Base-by-base conservation (phyloP, 30 jellyfish, hydroid and myxozoan genomes). In the Hydractinia symbiolongicarpus region DNA sequence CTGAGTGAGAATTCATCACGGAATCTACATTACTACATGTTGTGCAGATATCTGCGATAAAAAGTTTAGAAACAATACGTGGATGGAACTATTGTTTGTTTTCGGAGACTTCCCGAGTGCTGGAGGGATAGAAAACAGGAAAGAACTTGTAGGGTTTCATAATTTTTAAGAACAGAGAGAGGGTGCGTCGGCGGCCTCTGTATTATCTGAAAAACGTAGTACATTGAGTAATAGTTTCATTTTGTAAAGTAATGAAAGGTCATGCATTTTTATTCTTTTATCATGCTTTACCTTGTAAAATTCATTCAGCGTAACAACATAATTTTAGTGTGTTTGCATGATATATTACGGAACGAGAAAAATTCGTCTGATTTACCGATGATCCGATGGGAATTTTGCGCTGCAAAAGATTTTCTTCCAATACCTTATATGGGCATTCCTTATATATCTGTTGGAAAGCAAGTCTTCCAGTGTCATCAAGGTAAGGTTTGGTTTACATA, bases 401-500 rank as follows among this genome's bases (percentile, higher is more conserved):
- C 85, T 5, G 85, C 85, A 7, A 77, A 77, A 77, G 85, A 77
- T 77, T 77, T 77, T 54, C 81, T 77, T 52, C 85, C 85, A 8
- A 77, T 77, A 9, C 85, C 85, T 9, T 77, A 54, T 50, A 77
- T 77, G 85, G 85, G 85, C 15, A 77, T 77, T 52, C 85, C 85
- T 16, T 77, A 77, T 56, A 77, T 77, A 11, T 54, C 79, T 4
- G 55, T 77, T 60, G 85, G 85, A 6, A 77, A 77, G 60, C 85
- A 77, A 55, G 85, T 77, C 54, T 77, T 77, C 79, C 85, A 77
- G 85, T 77, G 85, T 30, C 85, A 77, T 61, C 85, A 77, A 77
- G 85, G 85, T 77, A 52, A 9, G 73, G 6, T 19, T 21, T 72
- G 40, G 20, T 72, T 72, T 30, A 30, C 44, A 30, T 30, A 30